A percentile compares a stretch with the other conserved stretches of the same genome.
phyloP scores from a whole-genome alignment of 1,140 invertebrate genomes.

The Nephila pilipes region DNA sequence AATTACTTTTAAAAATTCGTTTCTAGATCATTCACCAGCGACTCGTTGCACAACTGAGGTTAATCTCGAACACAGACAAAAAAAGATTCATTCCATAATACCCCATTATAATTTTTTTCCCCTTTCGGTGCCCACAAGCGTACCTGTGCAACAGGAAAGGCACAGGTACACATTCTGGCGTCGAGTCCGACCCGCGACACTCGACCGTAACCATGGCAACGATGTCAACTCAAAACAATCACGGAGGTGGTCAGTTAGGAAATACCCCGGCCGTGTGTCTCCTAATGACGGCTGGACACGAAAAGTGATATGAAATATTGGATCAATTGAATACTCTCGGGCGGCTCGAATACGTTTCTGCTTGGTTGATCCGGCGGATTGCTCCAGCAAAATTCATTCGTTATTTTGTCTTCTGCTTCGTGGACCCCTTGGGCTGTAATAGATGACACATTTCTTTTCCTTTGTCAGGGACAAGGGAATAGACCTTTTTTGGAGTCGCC shows the following conservation, averaged over 20 bases:
- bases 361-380: background rate
- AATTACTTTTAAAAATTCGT: too few species aligned
- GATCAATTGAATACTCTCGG: constrained; percentile 45
- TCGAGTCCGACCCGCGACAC: constrained; percentile 26
- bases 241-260: constrained; percentile 42
- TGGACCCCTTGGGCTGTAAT: background rate
- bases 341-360: background rate
- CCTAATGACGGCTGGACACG: constrained; percentile 55
- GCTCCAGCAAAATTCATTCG: constrained; percentile 14
- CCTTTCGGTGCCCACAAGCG: too few species aligned
- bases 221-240: constrained; percentile 69
- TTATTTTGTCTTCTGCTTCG: constrained; percentile 21
- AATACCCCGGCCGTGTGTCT: constrained; percentile 15
- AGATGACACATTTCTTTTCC: background rate
- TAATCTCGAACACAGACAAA: too few species aligned
- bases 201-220: constrained; percentile 44
- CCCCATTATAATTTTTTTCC: too few species aligned
- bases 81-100: too few species aligned
- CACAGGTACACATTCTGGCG: background rate
- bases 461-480: background rate
- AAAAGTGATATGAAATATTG: constrained; percentile 70
- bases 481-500: background rate
- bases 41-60: too few species aligned
- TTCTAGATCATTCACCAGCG: too few species aligned
- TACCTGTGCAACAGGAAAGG: constrained; percentile 36